phyloP scores from a whole-genome alignment of 2,888 invertebrate genomes.

The Steinernema scapterisci region DNA sequence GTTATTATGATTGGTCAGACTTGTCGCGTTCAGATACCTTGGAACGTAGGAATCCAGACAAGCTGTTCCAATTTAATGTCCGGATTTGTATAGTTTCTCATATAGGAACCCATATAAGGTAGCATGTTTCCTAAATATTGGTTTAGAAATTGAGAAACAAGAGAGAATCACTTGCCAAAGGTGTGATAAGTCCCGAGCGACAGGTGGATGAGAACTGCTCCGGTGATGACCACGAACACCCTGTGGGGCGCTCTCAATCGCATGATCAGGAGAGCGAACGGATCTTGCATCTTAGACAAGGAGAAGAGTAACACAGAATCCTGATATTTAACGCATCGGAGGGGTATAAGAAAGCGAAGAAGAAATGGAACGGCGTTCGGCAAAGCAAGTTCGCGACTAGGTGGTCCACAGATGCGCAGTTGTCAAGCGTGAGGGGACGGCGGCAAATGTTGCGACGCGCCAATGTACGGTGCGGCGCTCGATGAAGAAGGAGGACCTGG shows the following conservation, averaged over 20 bases:
- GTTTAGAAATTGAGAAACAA: too few relatives aligned
- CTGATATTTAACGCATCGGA: conserved; percentile 31
- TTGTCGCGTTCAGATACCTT: conserved; percentile 43
- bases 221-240: conserved; percentile 57
- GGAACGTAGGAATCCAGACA: conserved; percentile 67
- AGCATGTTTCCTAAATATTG: conserved; percentile 66
- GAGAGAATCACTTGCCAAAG: conserved; percentile 50
- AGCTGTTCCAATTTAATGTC: conserved; percentile 58
- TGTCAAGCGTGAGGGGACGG: conserved; percentile 8
- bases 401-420: conserved; percentile 17
- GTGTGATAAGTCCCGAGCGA: conserved; percentile 67
- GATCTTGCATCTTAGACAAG: conserved; percentile 28
- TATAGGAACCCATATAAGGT: conserved; percentile 66
- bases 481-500: background rate
- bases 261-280: conserved; percentile 46
- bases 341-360: conserved; percentile 20
- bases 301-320: background rate
- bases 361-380: conserved; percentile 4
- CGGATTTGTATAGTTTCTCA: conserved; percentile 63
- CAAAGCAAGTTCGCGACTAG: conserved; percentile 23
- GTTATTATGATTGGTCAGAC: background rate
- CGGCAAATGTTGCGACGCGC: background rate
- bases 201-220: conserved; percentile 65
- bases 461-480: conserved; percentile 1
- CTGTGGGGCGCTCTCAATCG: conserved; percentile 44